Evolutionary conservation across 2,888 invertebrate species (phyloP).

Genomic region (Scelioninae gen. 1): DNA sequence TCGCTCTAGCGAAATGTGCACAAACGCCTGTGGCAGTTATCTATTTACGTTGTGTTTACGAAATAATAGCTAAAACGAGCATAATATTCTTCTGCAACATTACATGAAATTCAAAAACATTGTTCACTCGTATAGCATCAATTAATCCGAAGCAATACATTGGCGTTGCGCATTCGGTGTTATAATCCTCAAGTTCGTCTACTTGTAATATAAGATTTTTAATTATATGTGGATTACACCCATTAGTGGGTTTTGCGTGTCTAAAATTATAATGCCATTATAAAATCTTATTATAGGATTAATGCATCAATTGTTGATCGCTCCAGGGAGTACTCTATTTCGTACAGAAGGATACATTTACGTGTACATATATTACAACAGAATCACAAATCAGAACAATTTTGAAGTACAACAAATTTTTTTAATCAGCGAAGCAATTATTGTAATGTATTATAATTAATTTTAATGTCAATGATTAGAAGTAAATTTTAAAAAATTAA

Average conservation of each 20-base stretch:
- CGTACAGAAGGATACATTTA: background rate
- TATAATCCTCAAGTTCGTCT: constrained; percentile 20
- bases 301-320: constrained; percentile 19
- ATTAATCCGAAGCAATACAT: constrained; percentile 37
- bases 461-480: too few species aligned
- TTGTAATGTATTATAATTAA: too few species aligned
- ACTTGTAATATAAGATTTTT: constrained; percentile 23
- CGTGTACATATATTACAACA: background rate
- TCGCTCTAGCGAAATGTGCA: constrained; percentile 60
- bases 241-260: background rate
- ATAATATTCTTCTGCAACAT: constrained; percentile 46
- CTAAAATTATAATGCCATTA: constrained; percentile 15
- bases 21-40: constrained; percentile 66
- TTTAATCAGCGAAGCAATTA: too few species aligned
- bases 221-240: background rate
- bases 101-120: constrained; percentile 54
- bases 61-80: constrained; percentile 63
- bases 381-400: background rate
- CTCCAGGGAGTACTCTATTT: constrained; percentile 4
- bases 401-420: background rate
- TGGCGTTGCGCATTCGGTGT: background rate
- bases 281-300: constrained; percentile 22
- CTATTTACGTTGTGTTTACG: constrained; percentile 63
- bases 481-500: too few species aligned
- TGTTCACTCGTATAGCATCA: constrained; percentile 27